Conservation (phyloP, 1,140 invertebrate genomes). For the Caerostris extrusa region DNA sequence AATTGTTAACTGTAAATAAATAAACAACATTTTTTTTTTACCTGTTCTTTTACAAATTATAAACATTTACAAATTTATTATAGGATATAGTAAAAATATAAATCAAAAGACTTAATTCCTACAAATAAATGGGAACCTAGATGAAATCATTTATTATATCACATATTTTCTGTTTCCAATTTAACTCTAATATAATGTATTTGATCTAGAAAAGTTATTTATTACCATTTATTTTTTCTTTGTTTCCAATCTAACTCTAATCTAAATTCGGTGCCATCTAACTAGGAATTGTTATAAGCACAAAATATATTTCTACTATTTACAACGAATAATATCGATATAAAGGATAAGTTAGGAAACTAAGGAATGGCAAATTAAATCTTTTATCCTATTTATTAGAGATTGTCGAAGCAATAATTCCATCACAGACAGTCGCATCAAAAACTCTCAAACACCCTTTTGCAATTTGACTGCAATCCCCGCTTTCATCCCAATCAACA, state of each 20-base stretch:
- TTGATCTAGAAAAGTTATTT: too few relatives aligned
- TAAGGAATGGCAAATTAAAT: neutral
- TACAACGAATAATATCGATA: neutral
- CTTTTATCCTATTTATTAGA: neutral
- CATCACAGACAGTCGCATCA: too few relatives aligned
- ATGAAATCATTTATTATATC: too few relatives aligned
- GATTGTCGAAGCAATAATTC: neutral
- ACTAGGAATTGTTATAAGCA: neutral
- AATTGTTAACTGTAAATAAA: too few relatives aligned
- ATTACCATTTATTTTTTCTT: too few relatives aligned
- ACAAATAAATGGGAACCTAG: too few relatives aligned
- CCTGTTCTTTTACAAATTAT: too few relatives aligned
- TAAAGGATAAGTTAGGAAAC: neutral
- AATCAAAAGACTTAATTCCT: too few relatives aligned
- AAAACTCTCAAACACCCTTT: neutral
- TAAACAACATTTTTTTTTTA: too few relatives aligned
- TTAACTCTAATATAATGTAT: too few relatives aligned
- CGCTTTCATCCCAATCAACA: neutral
- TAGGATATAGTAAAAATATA: neutral
- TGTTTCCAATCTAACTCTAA: too few relatives aligned
- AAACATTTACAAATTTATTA: neutral
- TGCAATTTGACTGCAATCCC: constrained; percentile 3
- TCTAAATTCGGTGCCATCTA: neutral
- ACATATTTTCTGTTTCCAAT: too few relatives aligned
- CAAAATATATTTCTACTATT: neutral